Conservation (phyloP, 64 coral and sea anemone species). For the Pachyseris speciosa region DNA sequence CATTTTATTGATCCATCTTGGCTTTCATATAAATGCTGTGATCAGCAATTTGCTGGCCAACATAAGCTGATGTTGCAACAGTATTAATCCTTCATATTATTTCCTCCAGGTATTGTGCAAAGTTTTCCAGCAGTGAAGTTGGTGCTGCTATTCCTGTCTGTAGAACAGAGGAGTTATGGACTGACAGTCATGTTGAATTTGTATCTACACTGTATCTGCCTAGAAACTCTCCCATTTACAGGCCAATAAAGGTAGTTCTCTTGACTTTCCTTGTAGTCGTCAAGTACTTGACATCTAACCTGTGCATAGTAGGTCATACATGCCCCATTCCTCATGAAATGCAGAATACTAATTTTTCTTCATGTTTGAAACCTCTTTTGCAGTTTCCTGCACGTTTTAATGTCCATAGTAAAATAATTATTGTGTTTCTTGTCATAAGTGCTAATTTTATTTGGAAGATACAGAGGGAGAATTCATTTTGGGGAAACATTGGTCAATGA, state of each 20-base stretch:
- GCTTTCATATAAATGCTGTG: too few species aligned
- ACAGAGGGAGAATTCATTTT: too few species aligned
- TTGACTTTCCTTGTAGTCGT: background rate
- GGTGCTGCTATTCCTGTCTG: constrained; percentile 11
- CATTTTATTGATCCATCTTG: too few species aligned
- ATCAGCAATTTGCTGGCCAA: background rate
- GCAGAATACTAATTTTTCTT: too few species aligned
- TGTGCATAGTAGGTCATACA: background rate
- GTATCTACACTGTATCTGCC: constrained; percentile 27
- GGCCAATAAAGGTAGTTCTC: constrained; percentile 33
- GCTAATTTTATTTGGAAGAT: too few species aligned
- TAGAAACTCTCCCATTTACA: constrained; percentile 60
- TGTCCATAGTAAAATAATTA: too few species aligned
- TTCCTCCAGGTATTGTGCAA: constrained; percentile 43
- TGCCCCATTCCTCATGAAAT: too few species aligned
- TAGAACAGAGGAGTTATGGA: background rate
- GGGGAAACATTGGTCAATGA: too few species aligned
- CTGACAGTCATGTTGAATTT: background rate
- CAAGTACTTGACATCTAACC: background rate
- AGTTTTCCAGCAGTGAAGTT: constrained; percentile 40
- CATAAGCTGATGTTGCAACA: background rate
- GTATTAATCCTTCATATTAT: background rate
- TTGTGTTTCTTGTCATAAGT: too few species aligned
- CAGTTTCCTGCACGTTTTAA: too few species aligned
- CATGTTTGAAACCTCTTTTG: too few species aligned